These are phyloP conservation scores for Trachelus iudaicus DNA, from an alignment of 2,888 invertebrate genomes.

Conservation along the genomic window DNA sequence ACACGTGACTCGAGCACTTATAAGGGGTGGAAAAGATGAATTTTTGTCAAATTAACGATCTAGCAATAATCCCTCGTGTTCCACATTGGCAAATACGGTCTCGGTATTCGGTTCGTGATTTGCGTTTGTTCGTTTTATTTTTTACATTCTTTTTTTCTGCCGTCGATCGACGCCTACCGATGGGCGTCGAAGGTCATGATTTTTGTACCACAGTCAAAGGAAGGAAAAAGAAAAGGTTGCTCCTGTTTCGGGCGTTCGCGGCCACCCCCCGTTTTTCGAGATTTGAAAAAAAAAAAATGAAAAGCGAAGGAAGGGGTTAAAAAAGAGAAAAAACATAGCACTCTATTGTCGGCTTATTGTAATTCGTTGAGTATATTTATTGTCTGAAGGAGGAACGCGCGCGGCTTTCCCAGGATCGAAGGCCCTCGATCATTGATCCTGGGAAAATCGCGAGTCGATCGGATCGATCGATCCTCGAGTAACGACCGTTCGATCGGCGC, in stretches of 20 bases:
- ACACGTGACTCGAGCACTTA: not conserved
- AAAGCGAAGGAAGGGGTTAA: not conserved
- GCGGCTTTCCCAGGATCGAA: slow-evolving; percentile 51
- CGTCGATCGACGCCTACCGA: not conserved
- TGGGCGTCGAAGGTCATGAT: not conserved
- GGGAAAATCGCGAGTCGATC: slow-evolving; percentile 50
- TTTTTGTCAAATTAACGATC: not conserved
- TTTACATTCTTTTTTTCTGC: not conserved
- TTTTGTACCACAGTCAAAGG: not conserved
- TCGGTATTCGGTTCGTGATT: not conserved
- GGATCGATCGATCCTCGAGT: slow-evolving; percentile 33
- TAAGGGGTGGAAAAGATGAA: not conserved
- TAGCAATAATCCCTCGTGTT: not conserved
- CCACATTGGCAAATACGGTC: not conserved
- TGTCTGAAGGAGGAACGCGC: slow-evolving; percentile 27
- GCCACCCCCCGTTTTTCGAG: not conserved
- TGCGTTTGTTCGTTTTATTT: not conserved
- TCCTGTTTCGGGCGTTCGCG: not conserved
- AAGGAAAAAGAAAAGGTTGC: not conserved
- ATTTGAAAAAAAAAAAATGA: slow-evolving; percentile 6
- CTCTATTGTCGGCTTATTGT: slow-evolving; percentile 24
- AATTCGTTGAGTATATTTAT: slow-evolving; percentile 58
- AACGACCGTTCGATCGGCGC: slow-evolving; percentile 37
- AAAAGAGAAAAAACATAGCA: not conserved
- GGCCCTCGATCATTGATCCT: slow-evolving; percentile 31